Conservation (phyloP, 2,888 invertebrate species). For the Selenia dentaria region DNA sequence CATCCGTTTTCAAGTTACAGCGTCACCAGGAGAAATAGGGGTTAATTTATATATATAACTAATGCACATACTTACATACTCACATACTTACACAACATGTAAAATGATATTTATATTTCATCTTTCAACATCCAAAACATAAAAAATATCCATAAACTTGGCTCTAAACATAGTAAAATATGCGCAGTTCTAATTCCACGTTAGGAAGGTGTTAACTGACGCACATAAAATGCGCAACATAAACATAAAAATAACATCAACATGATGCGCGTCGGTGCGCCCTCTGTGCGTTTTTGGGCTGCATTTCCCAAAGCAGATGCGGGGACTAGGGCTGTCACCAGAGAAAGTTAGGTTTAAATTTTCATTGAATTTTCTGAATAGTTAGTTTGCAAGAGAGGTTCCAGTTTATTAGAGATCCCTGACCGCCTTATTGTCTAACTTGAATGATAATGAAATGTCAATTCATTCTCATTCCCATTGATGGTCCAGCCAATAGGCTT, state of each 20-base stretch:
- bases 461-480: too few relatives aligned
- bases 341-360: background rate
- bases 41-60: too few relatives aligned
- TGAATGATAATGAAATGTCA: too few relatives aligned
- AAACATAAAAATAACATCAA: constrained; percentile 27
- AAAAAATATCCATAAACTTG: background rate
- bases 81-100: too few relatives aligned
- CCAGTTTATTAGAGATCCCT: too few relatives aligned
- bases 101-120: background rate
- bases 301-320: constrained; percentile 12
- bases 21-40: too few relatives aligned
- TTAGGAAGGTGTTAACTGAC: constrained; percentile 22
- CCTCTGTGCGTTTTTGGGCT: constrained; percentile 25
- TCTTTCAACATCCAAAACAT: constrained; percentile 10
- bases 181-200: constrained; percentile 3
- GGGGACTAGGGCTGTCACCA: constrained; percentile 18
- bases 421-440: too few relatives aligned
- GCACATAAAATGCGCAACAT: constrained; percentile 17
- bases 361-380: too few relatives aligned
- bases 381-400: too few relatives aligned
- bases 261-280: constrained; percentile 17
- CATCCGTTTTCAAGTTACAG: too few relatives aligned
- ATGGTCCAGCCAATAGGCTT: too few relatives aligned
- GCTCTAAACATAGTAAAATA: constrained; percentile 13
- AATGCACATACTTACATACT: too few relatives aligned